Evolutionary conservation across 1,140 invertebrate genomes (phyloP).

Genomic region (Phymastichus coffea): DNA sequence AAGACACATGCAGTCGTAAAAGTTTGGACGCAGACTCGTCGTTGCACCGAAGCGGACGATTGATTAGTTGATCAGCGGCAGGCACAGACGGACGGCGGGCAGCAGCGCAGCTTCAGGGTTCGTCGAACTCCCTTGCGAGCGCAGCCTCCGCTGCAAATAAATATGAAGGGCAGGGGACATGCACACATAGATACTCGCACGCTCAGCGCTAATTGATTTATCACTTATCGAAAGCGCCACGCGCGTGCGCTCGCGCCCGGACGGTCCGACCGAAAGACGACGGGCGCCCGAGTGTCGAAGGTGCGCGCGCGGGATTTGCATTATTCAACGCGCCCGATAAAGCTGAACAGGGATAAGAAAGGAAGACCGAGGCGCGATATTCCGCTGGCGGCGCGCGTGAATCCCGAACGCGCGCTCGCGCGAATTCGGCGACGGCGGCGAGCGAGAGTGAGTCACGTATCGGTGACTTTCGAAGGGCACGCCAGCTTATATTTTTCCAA

Average conservation of each 20-base stretch:
- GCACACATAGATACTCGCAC: background rate
- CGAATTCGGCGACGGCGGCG: background rate
- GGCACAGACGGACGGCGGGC: background rate
- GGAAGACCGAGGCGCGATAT: background rate
- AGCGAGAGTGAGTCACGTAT: slow-evolving; percentile 1
- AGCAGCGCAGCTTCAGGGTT: background rate
- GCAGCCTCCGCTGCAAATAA: background rate
- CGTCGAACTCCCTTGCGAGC: background rate
- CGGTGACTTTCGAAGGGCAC: no score
- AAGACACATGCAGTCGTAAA: no score
- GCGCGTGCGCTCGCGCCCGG: no score
- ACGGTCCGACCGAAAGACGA: background rate
- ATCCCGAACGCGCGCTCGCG: background rate
- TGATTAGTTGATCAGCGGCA: background rate
- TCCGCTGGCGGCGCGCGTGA: background rate
- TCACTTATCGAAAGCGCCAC: background rate
- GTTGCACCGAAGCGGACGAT: no score
- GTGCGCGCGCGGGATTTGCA: slow-evolving; percentile 6
- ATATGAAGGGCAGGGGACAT: background rate
- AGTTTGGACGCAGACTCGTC: no score
- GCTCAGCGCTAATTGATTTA: slow-evolving; percentile 11
- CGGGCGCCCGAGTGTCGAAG: background rate
- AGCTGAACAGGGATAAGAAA: background rate
- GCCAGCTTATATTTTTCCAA: no score
- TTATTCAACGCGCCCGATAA: slow-evolving; percentile 8